These are phyloP conservation scores for Pammene aurita DNA, from an alignment of 2,888 invertebrate species.

Conservation along the genomic window DNA sequence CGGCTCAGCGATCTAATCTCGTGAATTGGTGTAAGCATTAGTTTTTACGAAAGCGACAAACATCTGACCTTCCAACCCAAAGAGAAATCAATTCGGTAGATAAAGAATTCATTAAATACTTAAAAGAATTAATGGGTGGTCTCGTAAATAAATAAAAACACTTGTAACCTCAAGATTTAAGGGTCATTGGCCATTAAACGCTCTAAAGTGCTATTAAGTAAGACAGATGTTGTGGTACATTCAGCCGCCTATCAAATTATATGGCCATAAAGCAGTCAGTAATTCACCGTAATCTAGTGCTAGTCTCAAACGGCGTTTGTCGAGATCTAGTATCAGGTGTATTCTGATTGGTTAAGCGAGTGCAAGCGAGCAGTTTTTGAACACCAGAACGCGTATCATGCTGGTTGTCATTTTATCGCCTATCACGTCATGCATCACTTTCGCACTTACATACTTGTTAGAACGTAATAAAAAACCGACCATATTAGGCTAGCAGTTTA, in stretches of 20 bases:
- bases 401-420: too few species aligned
- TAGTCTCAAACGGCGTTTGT: conserved; percentile 36
- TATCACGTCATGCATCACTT: too few species aligned
- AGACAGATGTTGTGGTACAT: conserved; percentile 28
- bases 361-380: neutral
- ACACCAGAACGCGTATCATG: too few species aligned
- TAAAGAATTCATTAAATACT: too few species aligned
- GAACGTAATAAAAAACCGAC: too few species aligned
- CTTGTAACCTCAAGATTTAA: neutral
- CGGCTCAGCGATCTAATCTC: too few species aligned
- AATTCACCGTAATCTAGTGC: conserved; percentile 37
- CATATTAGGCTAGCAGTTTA: too few species aligned
- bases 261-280: conserved; percentile 28
- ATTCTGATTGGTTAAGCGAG: neutral
- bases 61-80: too few species aligned
- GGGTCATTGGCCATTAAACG: conserved; percentile 15
- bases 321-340: conserved; percentile 36
- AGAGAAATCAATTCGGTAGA: too few species aligned
- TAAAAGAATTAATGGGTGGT: neutral
- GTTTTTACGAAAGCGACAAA: too few species aligned
- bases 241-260: conserved; percentile 33
- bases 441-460: too few species aligned
- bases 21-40: too few species aligned
- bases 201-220: conserved; percentile 29
- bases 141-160: conserved; percentile 23